Evolutionary conservation across 2,888 invertebrate species (phyloP), one percentile per base, ranked within the genome.

Genomic region (Xiphydria camelus): DNA sequence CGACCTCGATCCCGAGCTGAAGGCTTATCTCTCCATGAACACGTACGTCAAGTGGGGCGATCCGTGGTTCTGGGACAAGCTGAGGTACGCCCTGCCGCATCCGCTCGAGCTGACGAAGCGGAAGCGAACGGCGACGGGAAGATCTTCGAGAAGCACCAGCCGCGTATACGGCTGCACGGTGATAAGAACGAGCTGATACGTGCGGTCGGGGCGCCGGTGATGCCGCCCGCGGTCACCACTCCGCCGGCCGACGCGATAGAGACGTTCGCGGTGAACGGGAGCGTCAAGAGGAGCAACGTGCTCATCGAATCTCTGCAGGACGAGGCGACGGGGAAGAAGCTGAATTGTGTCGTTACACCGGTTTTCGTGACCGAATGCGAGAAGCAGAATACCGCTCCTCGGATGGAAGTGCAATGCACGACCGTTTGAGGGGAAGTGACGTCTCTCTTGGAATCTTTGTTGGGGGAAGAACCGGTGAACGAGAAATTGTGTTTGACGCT

Each of bases 31-130:
- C 7, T 79, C 80, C 47, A 83, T 81, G 66, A 87, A 87, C 66
- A 89, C 89, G 1, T 89, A 89, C 65, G 77, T 89, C 29, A 83
- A 84, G 62, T 87, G 86, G 85, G 86, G 83, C n/a, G 87, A 89
- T 66, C 83, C 84, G 9, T 85, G 83, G 82, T 89, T 89, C 75
- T 89, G 88, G 88, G 78, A 84, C 43, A 86, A 85, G 64, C 74
- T 90, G 36, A 78, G 23, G 23, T 23, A 23, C n/a, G 23, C 23
- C 7, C 23, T 23, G 23, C 23, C 23, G 23, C 23, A 23, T n/a
- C n/a, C 23, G n/a, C n/a, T n/a, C n/a, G 67, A 65, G 43, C 19
- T 61, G 61, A 83, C 83, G 3, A 84, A 84, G 71, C 81, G 25
- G 6, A n/a, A n/a, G n/a, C n/a, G n/a, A 46, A 41, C 6, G 9